phyloP scores from a whole-genome alignment of 1,140 invertebrate genomes.

The Heliconius eleuchia region DNA sequence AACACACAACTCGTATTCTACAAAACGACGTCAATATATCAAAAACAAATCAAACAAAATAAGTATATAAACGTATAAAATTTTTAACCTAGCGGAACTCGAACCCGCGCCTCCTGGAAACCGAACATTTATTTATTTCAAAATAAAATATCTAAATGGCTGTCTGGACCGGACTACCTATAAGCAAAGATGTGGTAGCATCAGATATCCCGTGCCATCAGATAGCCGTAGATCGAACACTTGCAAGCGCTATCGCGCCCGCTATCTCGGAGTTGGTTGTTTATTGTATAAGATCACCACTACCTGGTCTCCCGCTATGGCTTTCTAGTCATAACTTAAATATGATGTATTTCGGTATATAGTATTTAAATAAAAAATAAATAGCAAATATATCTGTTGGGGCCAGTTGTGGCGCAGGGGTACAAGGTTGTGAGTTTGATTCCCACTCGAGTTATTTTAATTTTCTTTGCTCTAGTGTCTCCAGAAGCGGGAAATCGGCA shows the following conservation, averaged over 20 bases:
- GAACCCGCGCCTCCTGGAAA: no score
- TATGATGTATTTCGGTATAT: background rate
- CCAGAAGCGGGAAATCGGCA: no score
- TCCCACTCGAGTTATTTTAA: no score
- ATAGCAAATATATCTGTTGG: no score
- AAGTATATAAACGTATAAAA: background rate
- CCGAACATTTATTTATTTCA: background rate
- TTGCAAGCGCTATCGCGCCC: slow-evolving; percentile 45
- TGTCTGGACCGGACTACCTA: slow-evolving; percentile 34
- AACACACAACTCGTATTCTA: no score
- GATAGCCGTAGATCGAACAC: slow-evolving; percentile 54
- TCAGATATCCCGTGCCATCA: slow-evolving; percentile 53
- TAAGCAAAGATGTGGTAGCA: slow-evolving; percentile 50
- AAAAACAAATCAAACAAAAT: background rate
- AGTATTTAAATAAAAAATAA: background rate
- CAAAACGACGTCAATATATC: no score
- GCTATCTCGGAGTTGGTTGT: slow-evolving; percentile 45
- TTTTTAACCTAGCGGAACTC: no score
- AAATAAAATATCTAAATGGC: slow-evolving; percentile 16
- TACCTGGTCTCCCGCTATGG: slow-evolving; percentile 25
- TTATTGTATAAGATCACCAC: slow-evolving; percentile 43
- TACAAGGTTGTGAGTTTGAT: no score
- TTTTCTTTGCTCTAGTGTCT: no score
- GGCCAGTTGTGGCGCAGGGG: no score
- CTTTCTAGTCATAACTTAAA: slow-evolving; percentile 27